Evolutionary conservation across 1,140 invertebrate genomes (phyloP), one percentile per base, ranked within the genome.

Genomic region (Paraescarpia echinospica): DNA sequence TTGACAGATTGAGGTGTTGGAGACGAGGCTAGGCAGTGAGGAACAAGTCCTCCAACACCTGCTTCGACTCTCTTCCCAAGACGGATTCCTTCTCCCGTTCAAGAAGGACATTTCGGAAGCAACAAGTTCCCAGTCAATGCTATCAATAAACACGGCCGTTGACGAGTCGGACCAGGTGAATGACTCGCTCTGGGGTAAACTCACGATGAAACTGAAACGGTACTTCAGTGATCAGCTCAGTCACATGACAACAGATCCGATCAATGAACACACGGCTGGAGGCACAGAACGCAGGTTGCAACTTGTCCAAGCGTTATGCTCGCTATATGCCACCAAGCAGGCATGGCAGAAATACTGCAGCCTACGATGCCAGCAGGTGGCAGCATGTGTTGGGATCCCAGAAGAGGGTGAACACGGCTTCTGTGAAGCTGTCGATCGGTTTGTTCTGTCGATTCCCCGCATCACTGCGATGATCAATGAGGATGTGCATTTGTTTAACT

Each of bases 111-210:
- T 59, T 18, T 34, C 91, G 0, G 51, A 35, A 31, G 33, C 31
- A 12, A 33, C 51, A 35, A 59, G 35, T 48, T 91, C 91, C 33
- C 91, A 91, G 91, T 91, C 91, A 27, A 34, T 59, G 8, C 91
- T 91, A 34, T 91, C 91, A n/a, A 35, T 91, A 59, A 35, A 91
- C 91, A 48, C 91, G 31, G 91, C 91, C 31, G 91, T 91, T 33
- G 91, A 91, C 34, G 35, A 35, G 31, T 91, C 91, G 34, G 91
- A 91, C 35, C 91, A 91, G 31, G 91, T 33, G 1, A 59, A 48
- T 12, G 91, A 91, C 22, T 91, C 91, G 9, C 91, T 91, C 2
- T 91, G 91, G 91, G 51, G 51, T 27, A 59, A 91, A 35, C 91
- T 91, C 31, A n/a, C 31, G 27, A 35, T 91, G 91, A 35, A 59